Conservation (phyloP, 2,797 vertebrate genomes). For the Labroides dimidiatus region DNA sequence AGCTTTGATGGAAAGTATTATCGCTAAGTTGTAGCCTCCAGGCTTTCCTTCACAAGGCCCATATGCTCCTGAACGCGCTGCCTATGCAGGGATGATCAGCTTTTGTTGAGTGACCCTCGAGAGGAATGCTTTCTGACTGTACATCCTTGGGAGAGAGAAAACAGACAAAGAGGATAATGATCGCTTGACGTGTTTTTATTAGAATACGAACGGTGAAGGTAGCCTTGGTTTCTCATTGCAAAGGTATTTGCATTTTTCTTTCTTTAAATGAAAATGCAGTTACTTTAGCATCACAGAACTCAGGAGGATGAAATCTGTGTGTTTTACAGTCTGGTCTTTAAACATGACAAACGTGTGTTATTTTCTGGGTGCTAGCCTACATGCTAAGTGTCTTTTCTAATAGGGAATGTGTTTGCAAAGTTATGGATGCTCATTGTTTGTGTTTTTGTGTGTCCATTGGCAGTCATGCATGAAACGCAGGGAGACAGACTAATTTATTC, state of each 20-base stretch:
- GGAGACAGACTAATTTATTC: constrained; percentile 59
- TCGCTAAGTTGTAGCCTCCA: not conserved
- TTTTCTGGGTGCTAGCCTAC: too few relatives aligned
- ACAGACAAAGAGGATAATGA: constrained; percentile 1
- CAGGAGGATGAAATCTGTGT: not conserved
- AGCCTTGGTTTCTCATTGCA: constrained; percentile 9
- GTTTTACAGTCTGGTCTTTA: not conserved
- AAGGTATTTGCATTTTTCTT: constrained; percentile 1
- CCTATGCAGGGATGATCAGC: not conserved
- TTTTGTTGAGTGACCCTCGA: constrained; percentile 2
- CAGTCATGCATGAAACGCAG: constrained; percentile 52
- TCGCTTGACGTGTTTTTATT: not conserved
- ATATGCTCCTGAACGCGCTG: constrained; percentile 1
- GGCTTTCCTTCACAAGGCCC: not conserved
- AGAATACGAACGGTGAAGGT: constrained; percentile 4
- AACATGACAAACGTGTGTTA: not conserved
- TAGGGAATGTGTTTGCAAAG: not conserved
- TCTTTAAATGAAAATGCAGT: constrained; percentile 11
- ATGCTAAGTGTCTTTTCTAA: not conserved
- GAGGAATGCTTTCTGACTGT: not conserved
- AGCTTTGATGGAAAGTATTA: not conserved
- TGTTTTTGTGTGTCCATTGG: not conserved
- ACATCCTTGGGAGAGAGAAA: constrained; percentile 48
- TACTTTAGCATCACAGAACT: constrained; percentile 1
- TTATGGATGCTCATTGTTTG: not conserved